phyloP scores from a whole-genome alignment of 2,888 invertebrate genomes.

The Acrobasis suavella region DNA sequence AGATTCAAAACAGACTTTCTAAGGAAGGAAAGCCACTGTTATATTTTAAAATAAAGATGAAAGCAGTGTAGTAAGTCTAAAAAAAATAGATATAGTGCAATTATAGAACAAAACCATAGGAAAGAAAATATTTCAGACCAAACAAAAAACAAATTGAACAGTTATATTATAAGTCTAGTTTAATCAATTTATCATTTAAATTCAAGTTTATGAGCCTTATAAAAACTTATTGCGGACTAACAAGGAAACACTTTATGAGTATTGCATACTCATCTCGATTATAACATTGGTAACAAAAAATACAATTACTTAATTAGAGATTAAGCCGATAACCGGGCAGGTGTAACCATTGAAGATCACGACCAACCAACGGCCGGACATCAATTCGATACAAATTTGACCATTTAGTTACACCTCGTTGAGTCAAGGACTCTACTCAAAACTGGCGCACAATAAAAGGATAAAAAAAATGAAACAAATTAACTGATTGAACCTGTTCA shows the following conservation, averaged over 20 bases:
- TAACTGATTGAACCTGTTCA: constrained; percentile 77
- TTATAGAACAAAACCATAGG: too few species aligned
- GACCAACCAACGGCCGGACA: constrained; percentile 64
- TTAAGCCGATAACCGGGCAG: constrained; percentile 66
- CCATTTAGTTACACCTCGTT: constrained; percentile 81
- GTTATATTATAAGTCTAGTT: neutral
- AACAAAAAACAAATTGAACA: neutral
- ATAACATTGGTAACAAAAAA: constrained; percentile 49
- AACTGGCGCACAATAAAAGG: constrained; percentile 68
- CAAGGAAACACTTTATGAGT: constrained; percentile 4
- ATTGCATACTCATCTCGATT: constrained; percentile 24
- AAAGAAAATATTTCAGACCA: neutral
- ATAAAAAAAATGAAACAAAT: constrained; percentile 73
- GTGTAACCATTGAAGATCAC: constrained; percentile 69
- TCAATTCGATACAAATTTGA: constrained; percentile 78
- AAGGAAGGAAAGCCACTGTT: too few species aligned
- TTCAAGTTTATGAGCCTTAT: constrained; percentile 5
- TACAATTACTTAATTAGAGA: constrained; percentile 74
- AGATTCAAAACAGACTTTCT: too few species aligned
- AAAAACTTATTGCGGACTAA: constrained; percentile 14
- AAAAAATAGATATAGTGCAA: too few species aligned
- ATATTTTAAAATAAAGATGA: too few species aligned
- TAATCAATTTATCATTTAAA: neutral
- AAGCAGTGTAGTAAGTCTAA: too few species aligned
- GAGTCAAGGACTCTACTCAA: constrained; percentile 77